Base-by-base conservation (phyloP, 2,797 vertebrate species). In the Etheostoma nigrum region DNA sequence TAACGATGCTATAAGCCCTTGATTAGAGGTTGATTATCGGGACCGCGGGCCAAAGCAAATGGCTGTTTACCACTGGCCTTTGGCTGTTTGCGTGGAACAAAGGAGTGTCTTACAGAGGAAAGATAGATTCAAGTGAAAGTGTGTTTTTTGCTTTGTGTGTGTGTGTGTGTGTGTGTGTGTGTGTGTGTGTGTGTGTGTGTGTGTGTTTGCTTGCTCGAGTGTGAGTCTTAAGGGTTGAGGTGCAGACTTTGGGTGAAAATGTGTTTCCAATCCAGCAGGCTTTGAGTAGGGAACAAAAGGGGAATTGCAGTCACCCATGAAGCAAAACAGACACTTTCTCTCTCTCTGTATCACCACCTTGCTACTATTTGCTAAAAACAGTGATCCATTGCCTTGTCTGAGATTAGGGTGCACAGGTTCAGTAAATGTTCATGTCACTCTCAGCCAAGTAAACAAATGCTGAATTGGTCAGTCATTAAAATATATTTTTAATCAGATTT, bases 21-120 rank as follows among this genome's bases (percentile, higher is more conserved):
- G 86, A 89, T 88, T 85, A 87, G 82, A 87, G 68, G 71, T 86
- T 89, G 87, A 84, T 91, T 88, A 85, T 89, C 75, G 85, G 80
- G 67, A 79, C 18, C 19, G 55, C 1, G 9, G 58, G 54, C 76
- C 65, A 78, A 76, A 86, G 72, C 76, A 88, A 90, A 86, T 79
- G 75, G 53, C 14, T 86, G 74, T 81, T 85, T 84, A 81, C 77
- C 66, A 76, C 47, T 76, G 71, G 83, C 79, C 74, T 82, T 86
- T 74, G 62, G 57, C 76, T 80, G 51, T 74, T 74, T 85, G 52
- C 67, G 30, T 75, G 57, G 49, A 72, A 49, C 21, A 36, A 55
- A 48, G 33, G 27, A 16, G 15, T 12, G 47, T 40, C 3, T 42
- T 11, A 12, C 10, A 12, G 42, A 9, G 58, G 55, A 7, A 53